phyloP scores from a whole-genome alignment of 2,888 invertebrate species.

The Amblyjoppa proteus region DNA sequence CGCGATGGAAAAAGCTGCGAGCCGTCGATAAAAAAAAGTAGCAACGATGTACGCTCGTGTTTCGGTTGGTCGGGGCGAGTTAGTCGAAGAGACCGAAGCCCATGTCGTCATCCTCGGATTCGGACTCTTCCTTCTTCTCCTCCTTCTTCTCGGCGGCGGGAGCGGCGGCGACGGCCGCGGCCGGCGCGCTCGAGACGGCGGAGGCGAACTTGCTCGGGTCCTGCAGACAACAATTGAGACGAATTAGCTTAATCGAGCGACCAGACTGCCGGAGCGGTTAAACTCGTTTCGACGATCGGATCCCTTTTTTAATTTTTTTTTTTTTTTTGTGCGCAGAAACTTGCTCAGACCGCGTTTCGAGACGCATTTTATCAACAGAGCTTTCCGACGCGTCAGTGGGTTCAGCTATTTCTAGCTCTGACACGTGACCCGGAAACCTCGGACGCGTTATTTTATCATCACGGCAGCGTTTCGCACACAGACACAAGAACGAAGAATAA shows the following conservation, averaged over 20 bases:
- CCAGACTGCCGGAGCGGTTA: background rate
- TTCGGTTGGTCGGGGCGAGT: constrained; percentile 71
- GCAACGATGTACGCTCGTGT: constrained; percentile 42
- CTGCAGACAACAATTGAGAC: constrained; percentile 85
- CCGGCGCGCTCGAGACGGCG: constrained; percentile 87
- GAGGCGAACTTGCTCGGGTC: constrained; percentile 98
- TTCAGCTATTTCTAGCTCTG: constrained; percentile 86
- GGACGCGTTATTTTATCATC: constrained; percentile 79
- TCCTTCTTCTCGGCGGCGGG: constrained; percentile 93
- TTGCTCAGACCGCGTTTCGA: constrained; percentile 77
- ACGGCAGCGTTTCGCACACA: constrained; percentile 61
- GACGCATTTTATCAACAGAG: constrained; percentile 74
- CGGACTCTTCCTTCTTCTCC: constrained; percentile 89
- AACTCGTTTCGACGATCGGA: constrained; percentile 12
- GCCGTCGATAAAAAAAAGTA: background rate
- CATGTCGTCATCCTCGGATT: constrained; percentile 97
- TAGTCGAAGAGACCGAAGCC: constrained; percentile 98
- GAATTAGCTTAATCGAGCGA: constrained; percentile 17
- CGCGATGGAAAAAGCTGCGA: background rate
- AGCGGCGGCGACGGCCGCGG: constrained; percentile 87
- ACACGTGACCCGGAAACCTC: constrained; percentile 76
- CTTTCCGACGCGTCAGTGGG: constrained; percentile 82
- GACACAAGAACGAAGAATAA: background rate
- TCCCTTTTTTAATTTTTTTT: background rate
- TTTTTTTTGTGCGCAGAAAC: background rate